A percentile compares a stretch with the other conserved stretches of the same genome.
These are phyloP conservation scores for Alloplasta piceator DNA, from an alignment of 2,888 invertebrate genomes.

Conservation along the genomic window DNA sequence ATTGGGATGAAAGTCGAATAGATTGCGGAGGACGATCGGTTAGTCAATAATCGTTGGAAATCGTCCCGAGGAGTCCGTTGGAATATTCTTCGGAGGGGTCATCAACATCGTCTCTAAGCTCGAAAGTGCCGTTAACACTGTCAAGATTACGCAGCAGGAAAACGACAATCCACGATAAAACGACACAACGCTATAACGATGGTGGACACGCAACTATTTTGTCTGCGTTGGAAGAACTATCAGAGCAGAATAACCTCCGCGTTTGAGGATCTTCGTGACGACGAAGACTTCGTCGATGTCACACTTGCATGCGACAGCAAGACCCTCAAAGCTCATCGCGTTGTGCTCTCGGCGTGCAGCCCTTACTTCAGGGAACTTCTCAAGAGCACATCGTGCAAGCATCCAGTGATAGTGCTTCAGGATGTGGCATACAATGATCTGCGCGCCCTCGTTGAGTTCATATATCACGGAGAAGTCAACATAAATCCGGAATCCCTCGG, in stretches of 20 bases:
- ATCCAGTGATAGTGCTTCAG: slow-evolving; percentile 96
- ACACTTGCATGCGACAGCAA: slow-evolving; percentile 96
- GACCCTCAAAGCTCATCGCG: slow-evolving; percentile 95
- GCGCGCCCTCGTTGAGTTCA: slow-evolving; percentile 95
- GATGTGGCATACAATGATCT: slow-evolving; percentile 96
- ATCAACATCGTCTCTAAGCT: too few relatives aligned
- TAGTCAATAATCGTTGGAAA: too few relatives aligned
- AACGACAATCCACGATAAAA: too few relatives aligned
- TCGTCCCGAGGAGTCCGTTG: too few relatives aligned
- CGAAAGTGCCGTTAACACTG: too few relatives aligned
- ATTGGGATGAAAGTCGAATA: too few relatives aligned
- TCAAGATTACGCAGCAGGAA: too few relatives aligned
- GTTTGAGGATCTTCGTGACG: slow-evolving; percentile 95
- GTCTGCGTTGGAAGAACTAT: slow-evolving; percentile 97
- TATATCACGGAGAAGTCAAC: slow-evolving; percentile 97
- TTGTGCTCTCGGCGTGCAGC: slow-evolving; percentile 95
- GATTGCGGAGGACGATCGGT: too few relatives aligned
- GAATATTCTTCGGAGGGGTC: too few relatives aligned
- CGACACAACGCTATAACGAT: slow-evolving; percentile 86
- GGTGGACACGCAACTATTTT: slow-evolving; percentile 98
- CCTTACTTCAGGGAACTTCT: slow-evolving; percentile 95
- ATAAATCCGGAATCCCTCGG: slow-evolving; percentile 94
- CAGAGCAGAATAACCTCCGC: slow-evolving; percentile 97
- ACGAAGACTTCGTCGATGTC: slow-evolving; percentile 96
- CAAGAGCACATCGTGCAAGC: slow-evolving; percentile 97